Conservation (phyloP, 2,797 vertebrate species). For the Poecilia gillii region DNA sequence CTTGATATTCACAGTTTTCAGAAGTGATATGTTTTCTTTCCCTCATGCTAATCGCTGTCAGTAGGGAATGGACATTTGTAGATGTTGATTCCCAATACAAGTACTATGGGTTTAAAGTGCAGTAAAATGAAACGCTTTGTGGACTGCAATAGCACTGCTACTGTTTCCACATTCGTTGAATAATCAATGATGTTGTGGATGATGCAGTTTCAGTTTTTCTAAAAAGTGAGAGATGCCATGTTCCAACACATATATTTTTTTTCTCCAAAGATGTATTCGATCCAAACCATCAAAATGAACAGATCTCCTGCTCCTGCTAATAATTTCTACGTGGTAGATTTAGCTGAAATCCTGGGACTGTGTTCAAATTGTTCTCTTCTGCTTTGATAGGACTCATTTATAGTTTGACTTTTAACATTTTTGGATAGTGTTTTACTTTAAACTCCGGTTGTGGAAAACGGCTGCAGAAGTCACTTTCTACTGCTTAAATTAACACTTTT, state of each 20-base stretch:
- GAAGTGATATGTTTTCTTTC: background rate
- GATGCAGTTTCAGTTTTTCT: background rate
- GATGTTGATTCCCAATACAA: background rate
- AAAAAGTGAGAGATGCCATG: background rate
- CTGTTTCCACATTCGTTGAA: background rate
- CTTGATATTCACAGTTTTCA: background rate
- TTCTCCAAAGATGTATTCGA: background rate
- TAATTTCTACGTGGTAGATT: background rate
- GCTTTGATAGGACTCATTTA: background rate
- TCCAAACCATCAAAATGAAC: background rate
- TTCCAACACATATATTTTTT: background rate
- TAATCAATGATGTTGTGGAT: background rate
- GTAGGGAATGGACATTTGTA: background rate
- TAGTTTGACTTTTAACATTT: background rate
- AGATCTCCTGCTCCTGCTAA: background rate
- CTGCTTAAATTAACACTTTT: background rate
- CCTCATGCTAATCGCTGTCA: background rate
- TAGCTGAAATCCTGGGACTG: background rate
- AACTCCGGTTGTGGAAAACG: background rate
- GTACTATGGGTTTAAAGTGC: background rate
- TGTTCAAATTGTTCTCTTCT: background rate
- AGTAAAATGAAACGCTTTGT: background rate
- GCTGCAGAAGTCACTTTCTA: background rate
- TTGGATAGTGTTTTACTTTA: background rate
- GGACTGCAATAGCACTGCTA: background rate